Percentiles rank a stretch among this genome's conserved stretches.
Conservation (phyloP, 2,797 vertebrate genomes). For the Spinus olivaceus region DNA sequence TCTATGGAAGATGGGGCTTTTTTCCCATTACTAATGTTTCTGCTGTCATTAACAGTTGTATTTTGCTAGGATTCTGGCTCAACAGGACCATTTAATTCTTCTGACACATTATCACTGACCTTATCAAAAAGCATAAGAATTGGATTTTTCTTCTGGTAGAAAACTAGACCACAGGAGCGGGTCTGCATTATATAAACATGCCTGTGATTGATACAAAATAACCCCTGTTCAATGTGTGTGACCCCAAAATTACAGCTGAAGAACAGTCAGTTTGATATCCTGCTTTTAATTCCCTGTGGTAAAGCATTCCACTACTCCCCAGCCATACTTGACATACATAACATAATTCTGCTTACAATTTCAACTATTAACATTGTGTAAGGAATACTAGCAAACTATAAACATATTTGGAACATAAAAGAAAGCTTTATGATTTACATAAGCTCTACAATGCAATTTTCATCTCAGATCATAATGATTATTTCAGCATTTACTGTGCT, state of each 20-base stretch:
- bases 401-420: not conserved
- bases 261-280: not conserved
- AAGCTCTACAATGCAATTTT: not conserved
- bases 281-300: not conserved
- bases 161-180: not conserved
- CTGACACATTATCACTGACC: not conserved
- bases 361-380: not conserved
- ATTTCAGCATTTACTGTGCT: not conserved
- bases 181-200: not conserved
- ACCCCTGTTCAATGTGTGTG: not conserved
- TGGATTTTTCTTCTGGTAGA: not conserved
- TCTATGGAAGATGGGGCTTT: accelerated
- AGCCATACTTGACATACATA: not conserved
- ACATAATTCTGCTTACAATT: not conserved
- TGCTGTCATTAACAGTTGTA: not conserved
- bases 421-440: not conserved
- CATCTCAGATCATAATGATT: not conserved
- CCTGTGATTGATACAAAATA: not conserved
- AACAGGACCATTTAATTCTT: not conserved
- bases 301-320: not conserved
- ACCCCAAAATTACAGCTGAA: not conserved
- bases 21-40: not conserved
- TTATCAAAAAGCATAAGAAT: not conserved
- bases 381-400: not conserved
- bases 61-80: not conserved